Evolutionary conservation across 2,113 vertebrate species (phyloP), one percentile per base, ranked within the genome.

Genomic region (Uria aalge): DNA sequence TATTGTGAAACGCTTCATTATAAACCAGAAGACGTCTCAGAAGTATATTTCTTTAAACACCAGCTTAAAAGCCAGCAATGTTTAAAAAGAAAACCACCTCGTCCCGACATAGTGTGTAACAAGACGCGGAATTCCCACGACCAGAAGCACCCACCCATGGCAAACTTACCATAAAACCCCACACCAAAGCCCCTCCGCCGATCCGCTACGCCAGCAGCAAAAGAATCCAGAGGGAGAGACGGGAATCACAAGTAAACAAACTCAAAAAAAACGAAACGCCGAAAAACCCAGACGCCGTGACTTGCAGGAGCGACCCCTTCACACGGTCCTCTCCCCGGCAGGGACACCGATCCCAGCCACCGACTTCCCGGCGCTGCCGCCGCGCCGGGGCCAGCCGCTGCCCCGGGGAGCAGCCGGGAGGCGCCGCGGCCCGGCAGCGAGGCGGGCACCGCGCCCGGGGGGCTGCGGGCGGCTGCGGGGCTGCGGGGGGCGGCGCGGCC

Each of bases 101-200:
- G 4, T 6, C 6, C 21, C 66, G 9, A 7, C 43, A 19, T 2
- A 10, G 18, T 2, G 40, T 10, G 29, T 59, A 29, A 50, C 43
- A 29, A 53, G 87, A 21, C 74, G 18, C 57, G 11, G 23, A 52
- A 56, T 66, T 64, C 66, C 59, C 72, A 64, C 29, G 10, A 40
- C 22, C 15, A 4, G 27, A 22, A 22, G 22, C 53, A 38, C 30
- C 52, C 73, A 14, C 66, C 62, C 81, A 6, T 4, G 8, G 34
- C 87, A 62, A 94, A 97, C 96, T 97, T 80, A 97, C 97, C 96
- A 13, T 38, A 45, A 75, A 48, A 45, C 7, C 40, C 74, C 55
- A 9, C 12, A 9, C 12, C 29, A 6, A 23, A 77, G 92, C 90
- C n/a, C 81, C 50, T 22, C 69, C 13, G 12, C 8, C 43, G 67